phyloP scores from a whole-genome alignment of 2,888 invertebrate species.

The Eumacrocentrus americanus region DNA sequence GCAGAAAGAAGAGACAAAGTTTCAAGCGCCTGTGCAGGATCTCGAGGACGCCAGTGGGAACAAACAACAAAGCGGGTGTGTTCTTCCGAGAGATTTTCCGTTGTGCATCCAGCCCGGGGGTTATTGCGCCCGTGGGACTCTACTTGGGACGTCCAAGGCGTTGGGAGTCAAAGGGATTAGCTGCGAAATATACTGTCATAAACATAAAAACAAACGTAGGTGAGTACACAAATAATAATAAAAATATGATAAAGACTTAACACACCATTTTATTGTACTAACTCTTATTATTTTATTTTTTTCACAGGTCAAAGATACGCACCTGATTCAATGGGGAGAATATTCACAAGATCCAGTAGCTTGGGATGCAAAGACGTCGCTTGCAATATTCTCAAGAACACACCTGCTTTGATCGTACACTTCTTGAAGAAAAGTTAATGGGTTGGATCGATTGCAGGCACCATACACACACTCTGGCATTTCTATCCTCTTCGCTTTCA shows the following conservation, averaged over 20 bases:
- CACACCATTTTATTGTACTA: too few relatives aligned
- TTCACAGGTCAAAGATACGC: too few relatives aligned
- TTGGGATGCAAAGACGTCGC: background rate
- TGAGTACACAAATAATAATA: background rate
- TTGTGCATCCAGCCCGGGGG: background rate
- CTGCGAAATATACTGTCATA: slow-evolving; percentile 10
- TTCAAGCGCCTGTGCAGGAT: slow-evolving; percentile 27
- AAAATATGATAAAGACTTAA: background rate
- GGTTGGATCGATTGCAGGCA: background rate
- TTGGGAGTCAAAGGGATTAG: slow-evolving; percentile 22
- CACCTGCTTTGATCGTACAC: slow-evolving; percentile 1
- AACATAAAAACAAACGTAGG: slow-evolving; percentile 2
- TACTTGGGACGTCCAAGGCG: slow-evolving; percentile 13
- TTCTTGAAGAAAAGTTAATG: background rate
- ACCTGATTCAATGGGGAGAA: too few relatives aligned
- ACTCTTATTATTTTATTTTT: too few relatives aligned
- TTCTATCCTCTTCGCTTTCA: background rate
- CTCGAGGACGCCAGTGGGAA: slow-evolving; percentile 28
- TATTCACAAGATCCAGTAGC: too few relatives aligned
- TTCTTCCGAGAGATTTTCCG: slow-evolving; percentile 13
- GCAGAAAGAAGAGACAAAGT: slow-evolving; percentile 25
- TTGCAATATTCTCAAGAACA: background rate
- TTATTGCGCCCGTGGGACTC: slow-evolving; percentile 26
- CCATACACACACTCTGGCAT: too few relatives aligned
- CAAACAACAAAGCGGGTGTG: slow-evolving; percentile 18